Base-by-base conservation (phyloP, 2,113 vertebrate species). In the Mionectes macconnelli region DNA sequence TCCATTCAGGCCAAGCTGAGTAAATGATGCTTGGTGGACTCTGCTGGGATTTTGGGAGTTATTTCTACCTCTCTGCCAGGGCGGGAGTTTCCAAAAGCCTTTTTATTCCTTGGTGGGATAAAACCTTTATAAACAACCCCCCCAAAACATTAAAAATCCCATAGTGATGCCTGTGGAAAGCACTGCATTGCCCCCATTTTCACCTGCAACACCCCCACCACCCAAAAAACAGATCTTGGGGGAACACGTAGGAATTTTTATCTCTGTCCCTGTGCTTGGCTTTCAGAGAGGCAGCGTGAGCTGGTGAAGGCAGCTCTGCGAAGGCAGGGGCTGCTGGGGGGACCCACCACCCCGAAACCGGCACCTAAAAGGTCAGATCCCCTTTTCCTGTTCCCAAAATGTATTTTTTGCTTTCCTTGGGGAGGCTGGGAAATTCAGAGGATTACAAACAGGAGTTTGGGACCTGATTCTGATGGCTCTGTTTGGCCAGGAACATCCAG, bases 1-100 rank as follows among this genome's bases (percentile, higher is more conserved):
- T 98, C 99, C 49, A 93, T 99, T 88, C 99, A 99, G 66, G 96
- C 98, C 96, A 99, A 98, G 97, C 97, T 99, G 68, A 99, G 99
- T 99, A 97, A 99, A 99, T 97, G 90, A 72, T 20, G 66, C 70
- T 8, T 10, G 33, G 5, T 39, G 62, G 20, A 23, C 18, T 45
- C 59, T 62, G n/a, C 45, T 0, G 1, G 78, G 50, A 31, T 68
- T 14, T 6, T 0, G 8, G 69, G 60, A 9, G 0, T 30, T 9
- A 11, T 27, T 57, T 25, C 39, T 17, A 6, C 39, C 27, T 53
- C 68, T 40, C 3, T 2, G 44, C 18, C 8, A 18, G n/a, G 45
- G 45, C 1, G 2, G 69, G 37, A 68, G 35, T 21, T 12, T 55
- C 44, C 24, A 2, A 81, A 47, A 62, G 5, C 40, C 24, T 31